A percentile compares a stretch with the other conserved stretches of the same genome.
These are phyloP conservation scores for Rapana venosa DNA, from an alignment of 2,888 invertebrate species.

Conservation along the genomic window DNA sequence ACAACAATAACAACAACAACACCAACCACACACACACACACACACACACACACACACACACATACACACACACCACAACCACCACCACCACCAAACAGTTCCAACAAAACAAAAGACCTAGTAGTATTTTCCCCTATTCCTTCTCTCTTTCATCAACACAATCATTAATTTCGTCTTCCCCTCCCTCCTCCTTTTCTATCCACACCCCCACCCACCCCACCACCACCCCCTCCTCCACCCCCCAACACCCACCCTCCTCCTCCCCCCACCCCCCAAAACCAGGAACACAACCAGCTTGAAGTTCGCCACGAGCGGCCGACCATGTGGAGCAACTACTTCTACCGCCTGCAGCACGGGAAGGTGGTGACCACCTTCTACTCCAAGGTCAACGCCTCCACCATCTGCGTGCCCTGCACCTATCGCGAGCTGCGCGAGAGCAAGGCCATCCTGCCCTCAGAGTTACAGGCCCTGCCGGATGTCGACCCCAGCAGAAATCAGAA, in stretches of 20 bases:
- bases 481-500: slow-evolving; percentile 59
- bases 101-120: too few species aligned
- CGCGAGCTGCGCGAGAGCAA: slow-evolving; percentile 63
- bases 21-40: too few species aligned
- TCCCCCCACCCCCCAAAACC: neutral
- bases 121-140: too few species aligned
- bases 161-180: too few species aligned
- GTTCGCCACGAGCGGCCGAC: slow-evolving; percentile 65
- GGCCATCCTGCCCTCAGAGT: slow-evolving; percentile 36
- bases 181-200: too few species aligned
- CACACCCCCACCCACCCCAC: too few species aligned
- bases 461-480: slow-evolving; percentile 57
- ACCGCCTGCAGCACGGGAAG: slow-evolving; percentile 64
- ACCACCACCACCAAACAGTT: too few species aligned
- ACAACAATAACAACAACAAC: too few species aligned
- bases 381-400: slow-evolving; percentile 69
- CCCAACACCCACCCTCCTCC: neutral
- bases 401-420: slow-evolving; percentile 73
- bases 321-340: slow-evolving; percentile 61
- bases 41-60: too few species aligned
- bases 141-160: too few species aligned
- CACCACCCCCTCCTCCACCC: neutral
- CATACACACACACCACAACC: too few species aligned
- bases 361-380: slow-evolving; percentile 72
- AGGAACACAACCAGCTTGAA: slow-evolving; percentile 67